phyloP scores from a whole-genome alignment of 2,888 invertebrate species.

The Morpho helenor region DNA sequence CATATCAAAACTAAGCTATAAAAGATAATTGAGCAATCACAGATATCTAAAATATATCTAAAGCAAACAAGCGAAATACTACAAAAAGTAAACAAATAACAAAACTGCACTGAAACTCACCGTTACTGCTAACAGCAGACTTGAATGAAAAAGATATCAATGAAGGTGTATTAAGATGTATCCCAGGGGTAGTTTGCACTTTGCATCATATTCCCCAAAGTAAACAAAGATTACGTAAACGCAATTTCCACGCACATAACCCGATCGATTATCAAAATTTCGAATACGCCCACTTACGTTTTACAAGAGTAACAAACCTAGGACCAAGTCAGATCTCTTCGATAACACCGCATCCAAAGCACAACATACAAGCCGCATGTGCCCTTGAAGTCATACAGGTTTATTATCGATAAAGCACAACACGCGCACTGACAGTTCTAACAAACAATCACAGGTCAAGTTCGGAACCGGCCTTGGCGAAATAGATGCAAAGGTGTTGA shows the following conservation, averaged over 20 bases:
- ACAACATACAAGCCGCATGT: conserved; percentile 51
- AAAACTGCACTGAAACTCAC: conserved; percentile 29
- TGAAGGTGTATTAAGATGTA: conserved; percentile 34
- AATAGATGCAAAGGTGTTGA: conserved; percentile 40
- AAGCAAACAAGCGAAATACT: conserved; percentile 1
- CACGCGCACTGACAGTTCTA: conserved; percentile 75
- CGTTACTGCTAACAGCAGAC: conserved; percentile 21
- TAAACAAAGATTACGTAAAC: conserved; percentile 79
- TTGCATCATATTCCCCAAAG: conserved; percentile 75
- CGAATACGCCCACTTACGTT: conserved; percentile 75
- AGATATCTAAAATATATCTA: background rate
- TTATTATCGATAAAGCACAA: conserved; percentile 78
- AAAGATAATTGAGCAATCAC: background rate
- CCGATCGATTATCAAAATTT: conserved; percentile 78
- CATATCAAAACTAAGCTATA: background rate
- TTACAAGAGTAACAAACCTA: conserved; percentile 53
- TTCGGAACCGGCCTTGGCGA: conserved; percentile 53
- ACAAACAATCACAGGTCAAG: conserved; percentile 73
- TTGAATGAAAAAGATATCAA: conserved; percentile 32
- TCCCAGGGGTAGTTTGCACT: conserved; percentile 50
- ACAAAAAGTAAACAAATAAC: conserved; percentile 18
- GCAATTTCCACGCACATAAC: conserved; percentile 76
- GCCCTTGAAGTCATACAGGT: conserved; percentile 77
- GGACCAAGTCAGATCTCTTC: conserved; percentile 48
- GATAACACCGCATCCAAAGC: conserved; percentile 58